These are phyloP conservation scores for Cephalopterus ornatus DNA, from an alignment of 2,113 vertebrate genomes.

Conservation along the genomic window DNA sequence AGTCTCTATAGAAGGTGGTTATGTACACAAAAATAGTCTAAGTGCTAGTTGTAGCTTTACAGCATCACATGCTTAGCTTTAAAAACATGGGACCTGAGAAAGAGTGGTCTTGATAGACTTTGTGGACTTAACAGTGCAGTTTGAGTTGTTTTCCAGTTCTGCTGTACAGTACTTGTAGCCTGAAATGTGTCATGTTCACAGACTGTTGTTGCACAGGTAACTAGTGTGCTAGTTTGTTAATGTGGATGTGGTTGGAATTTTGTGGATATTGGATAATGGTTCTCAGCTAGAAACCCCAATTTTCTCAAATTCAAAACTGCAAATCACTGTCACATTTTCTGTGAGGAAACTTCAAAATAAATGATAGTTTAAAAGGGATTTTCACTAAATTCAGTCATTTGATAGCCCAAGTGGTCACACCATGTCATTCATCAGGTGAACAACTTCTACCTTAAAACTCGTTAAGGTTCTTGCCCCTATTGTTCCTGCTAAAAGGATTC, in stretches of 20 bases:
- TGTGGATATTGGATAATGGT: neutral
- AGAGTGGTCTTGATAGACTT: neutral
- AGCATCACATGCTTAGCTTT: neutral
- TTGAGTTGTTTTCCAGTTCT: neutral
- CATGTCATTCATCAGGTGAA: neutral
- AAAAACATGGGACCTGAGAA: neutral
- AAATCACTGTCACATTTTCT: neutral
- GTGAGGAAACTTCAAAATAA: neutral
- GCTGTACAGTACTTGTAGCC: neutral
- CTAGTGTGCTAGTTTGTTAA: neutral
- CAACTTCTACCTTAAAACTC: neutral
- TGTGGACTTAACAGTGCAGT: neutral
- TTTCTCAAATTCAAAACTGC: neutral
- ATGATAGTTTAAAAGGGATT: neutral
- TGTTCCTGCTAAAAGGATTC: neutral
- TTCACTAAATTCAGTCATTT: neutral
- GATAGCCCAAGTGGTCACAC: neutral
- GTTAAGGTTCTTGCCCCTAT: neutral
- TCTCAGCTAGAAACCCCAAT: neutral
- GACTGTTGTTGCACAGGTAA: neutral
- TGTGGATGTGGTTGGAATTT: neutral
- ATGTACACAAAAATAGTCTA: neutral
- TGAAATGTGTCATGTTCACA: neutral
- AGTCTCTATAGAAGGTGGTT: neutral
- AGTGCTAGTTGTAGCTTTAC: neutral